Conservation (phyloP, 2,888 invertebrate species). For the Rhodophaea formosa region DNA sequence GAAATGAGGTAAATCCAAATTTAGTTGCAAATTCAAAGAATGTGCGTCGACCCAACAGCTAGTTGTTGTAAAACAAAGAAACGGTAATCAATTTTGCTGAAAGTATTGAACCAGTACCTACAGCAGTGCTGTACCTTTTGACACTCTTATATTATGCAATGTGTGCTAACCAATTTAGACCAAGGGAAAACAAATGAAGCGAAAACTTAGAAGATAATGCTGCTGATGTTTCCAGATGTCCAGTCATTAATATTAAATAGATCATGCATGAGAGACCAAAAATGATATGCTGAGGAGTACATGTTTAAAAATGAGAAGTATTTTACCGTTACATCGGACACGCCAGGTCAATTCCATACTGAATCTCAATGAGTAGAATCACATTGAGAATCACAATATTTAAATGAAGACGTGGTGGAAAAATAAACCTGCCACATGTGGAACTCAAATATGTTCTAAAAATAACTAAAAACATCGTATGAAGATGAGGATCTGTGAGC, state of each 20-base stretch:
- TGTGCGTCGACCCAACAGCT: too few species aligned
- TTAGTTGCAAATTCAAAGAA: too few species aligned
- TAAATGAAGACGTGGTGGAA: neutral
- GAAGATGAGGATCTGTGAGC: too few species aligned
- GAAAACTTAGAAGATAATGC: neutral
- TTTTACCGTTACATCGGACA: conserved; percentile 21
- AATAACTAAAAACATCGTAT: too few species aligned
- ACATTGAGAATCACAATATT: neutral
- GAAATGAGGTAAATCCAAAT: too few species aligned
- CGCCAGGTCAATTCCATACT: conserved; percentile 24
- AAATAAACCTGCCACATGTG: too few species aligned
- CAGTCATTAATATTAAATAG: conserved; percentile 6
- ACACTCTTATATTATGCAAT: neutral
- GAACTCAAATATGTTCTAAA: too few species aligned
- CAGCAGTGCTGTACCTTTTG: too few species aligned
- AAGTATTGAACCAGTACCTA: too few species aligned
- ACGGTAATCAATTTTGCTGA: too few species aligned
- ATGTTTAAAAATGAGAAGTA: conserved; percentile 19
- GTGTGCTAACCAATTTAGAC: neutral
- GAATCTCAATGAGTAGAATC: conserved; percentile 19
- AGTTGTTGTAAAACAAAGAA: too few species aligned
- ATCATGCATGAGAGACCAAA: conserved; percentile 4
- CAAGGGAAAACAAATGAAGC: neutral
- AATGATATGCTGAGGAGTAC: conserved; percentile 5
- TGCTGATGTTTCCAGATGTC: too few species aligned